Conservation (phyloP, 1,140 invertebrate genomes). For the Zophobas atratus region DNA sequence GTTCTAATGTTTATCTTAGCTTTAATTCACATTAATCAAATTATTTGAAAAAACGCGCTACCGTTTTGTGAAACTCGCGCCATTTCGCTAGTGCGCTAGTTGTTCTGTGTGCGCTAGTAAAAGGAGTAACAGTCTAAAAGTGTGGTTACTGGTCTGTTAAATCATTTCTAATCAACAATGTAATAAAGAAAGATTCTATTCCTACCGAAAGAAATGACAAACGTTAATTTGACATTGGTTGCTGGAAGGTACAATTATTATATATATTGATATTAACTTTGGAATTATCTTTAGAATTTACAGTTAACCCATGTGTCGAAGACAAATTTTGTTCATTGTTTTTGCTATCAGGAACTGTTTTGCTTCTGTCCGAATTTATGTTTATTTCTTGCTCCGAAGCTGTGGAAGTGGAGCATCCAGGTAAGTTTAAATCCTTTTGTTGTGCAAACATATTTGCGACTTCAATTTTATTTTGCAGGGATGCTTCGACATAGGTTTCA, state of each 20-base stretch:
- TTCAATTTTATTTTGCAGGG: constrained; percentile 23
- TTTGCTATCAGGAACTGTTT: neutral
- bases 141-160: too few species aligned
- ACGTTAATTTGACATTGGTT: neutral
- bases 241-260: constrained; percentile 18
- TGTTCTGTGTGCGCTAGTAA: too few species aligned
- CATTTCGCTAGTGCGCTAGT: neutral
- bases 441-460: constrained; percentile 10
- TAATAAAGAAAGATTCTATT: too few species aligned
- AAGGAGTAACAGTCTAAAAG: too few species aligned
- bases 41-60: constrained; percentile 11
- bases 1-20: neutral
- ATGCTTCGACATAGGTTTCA: constrained; percentile 38
- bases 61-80: constrained; percentile 1
- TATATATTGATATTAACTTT: constrained; percentile 18
- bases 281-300: constrained; percentile 19
- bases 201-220: neutral
- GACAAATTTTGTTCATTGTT: constrained; percentile 11
- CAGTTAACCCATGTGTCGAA: constrained; percentile 19
- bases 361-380: constrained; percentile 11
- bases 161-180: too few species aligned
- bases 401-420: constrained; percentile 9
- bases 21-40: constrained; percentile 10
- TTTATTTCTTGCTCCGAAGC: neutral
- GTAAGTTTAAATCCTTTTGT: constrained; percentile 27